Conservation (phyloP, 2,888 invertebrate genomes). For the Zygothrica quintamaculata region DNA sequence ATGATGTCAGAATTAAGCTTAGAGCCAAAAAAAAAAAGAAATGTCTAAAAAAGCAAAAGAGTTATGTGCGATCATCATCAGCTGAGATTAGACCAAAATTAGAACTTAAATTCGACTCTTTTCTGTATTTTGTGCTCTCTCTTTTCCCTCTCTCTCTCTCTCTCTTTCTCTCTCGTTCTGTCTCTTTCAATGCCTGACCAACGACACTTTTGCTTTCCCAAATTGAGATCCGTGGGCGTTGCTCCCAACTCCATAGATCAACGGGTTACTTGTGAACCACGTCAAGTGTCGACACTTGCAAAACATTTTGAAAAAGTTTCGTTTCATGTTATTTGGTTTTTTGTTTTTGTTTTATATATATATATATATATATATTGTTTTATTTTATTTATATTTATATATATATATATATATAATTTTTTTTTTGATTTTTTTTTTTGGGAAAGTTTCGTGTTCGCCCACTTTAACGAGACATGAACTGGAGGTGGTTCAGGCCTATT, state of each 20-base stretch:
- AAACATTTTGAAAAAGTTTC: conserved; percentile 22
- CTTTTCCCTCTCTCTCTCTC: no score
- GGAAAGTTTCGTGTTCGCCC: conserved; percentile 56
- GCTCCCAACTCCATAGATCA: conserved; percentile 8
- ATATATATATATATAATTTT: not conserved
- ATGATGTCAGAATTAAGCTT: conserved; percentile 53
- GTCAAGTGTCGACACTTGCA: conserved; percentile 42
- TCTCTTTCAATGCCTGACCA: not conserved
- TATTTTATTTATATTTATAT: conserved; percentile 1
- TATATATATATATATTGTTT: not conserved
- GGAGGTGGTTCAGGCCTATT: conserved; percentile 31
- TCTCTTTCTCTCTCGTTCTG: conserved; percentile 4
- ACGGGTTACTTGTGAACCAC: conserved; percentile 19
- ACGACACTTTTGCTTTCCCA: conserved; percentile 42
- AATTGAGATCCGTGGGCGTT: conserved; percentile 31
- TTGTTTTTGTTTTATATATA: conserved; percentile 3
- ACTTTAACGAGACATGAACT: conserved; percentile 26
- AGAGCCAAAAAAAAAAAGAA: not conserved
- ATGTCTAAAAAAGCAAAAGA: not conserved
- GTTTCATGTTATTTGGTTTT: conserved; percentile 4
- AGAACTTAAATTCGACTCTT: no score
- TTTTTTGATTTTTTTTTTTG: conserved; percentile 12
- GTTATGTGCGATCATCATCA: conserved; percentile 40
- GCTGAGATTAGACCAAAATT: conserved; percentile 5
- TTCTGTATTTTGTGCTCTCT: no score